These are phyloP conservation scores for Eueides isabella DNA, from an alignment of 1,140 invertebrate species.

Conservation along the genomic window DNA sequence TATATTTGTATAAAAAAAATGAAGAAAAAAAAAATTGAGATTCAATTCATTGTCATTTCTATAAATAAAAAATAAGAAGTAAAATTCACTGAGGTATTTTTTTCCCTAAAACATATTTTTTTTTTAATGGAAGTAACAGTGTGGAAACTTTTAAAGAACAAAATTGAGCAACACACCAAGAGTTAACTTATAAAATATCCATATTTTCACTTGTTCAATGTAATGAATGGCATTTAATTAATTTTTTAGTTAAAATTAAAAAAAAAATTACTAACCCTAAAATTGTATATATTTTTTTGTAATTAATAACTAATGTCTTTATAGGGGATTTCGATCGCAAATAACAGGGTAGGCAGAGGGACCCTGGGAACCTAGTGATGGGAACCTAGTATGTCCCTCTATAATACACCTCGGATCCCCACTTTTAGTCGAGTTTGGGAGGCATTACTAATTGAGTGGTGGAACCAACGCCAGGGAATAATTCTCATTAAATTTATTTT, in stretches of 20 bases:
- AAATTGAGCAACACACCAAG: background rate
- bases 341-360: too few relatives aligned
- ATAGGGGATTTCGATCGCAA: too few relatives aligned
- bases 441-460: too few relatives aligned
- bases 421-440: too few relatives aligned
- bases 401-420: too few relatives aligned
- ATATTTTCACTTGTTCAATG: background rate
- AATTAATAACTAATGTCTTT: background rate
- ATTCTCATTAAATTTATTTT: background rate
- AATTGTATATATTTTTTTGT: background rate
- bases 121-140: background rate
- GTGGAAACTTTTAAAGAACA: background rate
- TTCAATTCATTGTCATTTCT: background rate
- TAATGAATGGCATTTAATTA: background rate
- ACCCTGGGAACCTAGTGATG: too few relatives aligned
- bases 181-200: background rate
- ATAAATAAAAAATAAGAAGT: background rate
- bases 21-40: background rate
- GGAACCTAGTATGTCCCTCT: too few relatives aligned
- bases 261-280: too few relatives aligned
- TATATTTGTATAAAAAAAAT: background rate
- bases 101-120: background rate
- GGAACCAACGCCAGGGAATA: too few relatives aligned
- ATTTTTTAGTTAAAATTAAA: background rate
- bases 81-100: slow-evolving; percentile 1